Percentiles rank a stretch among this genome's conserved stretches.
phyloP scores from a whole-genome alignment of 2,888 invertebrate species.

The Ctenicera cuprea region DNA sequence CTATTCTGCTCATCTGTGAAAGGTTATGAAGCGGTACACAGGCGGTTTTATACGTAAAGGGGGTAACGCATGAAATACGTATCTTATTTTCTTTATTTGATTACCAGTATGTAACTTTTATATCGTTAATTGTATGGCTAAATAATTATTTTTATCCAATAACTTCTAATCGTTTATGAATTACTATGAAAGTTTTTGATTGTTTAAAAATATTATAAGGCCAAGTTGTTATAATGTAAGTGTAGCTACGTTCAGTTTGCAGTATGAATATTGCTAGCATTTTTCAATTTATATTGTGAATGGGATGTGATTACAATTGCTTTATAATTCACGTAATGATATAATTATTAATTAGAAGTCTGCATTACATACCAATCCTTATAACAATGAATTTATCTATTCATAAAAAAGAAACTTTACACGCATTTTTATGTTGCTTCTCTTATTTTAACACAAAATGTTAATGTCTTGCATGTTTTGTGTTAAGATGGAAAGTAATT shows the following conservation, averaged over 20 bases:
- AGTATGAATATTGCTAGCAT: not conserved
- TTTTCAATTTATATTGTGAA: not conserved
- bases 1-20: not conserved
- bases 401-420: not conserved
- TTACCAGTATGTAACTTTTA: not conserved
- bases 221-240: too few species aligned
- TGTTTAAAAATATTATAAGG: too few species aligned
- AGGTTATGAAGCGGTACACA: not conserved
- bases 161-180: too few species aligned
- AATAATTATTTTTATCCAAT: too few species aligned
- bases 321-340: not conserved
- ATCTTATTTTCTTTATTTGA: too few species aligned
- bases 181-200: too few species aligned
- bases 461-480: not conserved
- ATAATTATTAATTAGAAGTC: too few species aligned
- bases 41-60: not conserved
- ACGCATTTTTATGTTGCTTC: not conserved
- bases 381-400: too few species aligned
- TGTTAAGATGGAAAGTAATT: not conserved
- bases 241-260: not conserved
- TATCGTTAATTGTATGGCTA: too few species aligned
- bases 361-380: too few species aligned
- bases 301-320: not conserved
- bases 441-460: slow-evolving; percentile 4
- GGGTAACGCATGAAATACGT: slow-evolving; percentile 21